These are phyloP conservation scores for Calypte anna DNA, from an alignment of 2,113 vertebrate genomes.

Conservation along the genomic window DNA sequence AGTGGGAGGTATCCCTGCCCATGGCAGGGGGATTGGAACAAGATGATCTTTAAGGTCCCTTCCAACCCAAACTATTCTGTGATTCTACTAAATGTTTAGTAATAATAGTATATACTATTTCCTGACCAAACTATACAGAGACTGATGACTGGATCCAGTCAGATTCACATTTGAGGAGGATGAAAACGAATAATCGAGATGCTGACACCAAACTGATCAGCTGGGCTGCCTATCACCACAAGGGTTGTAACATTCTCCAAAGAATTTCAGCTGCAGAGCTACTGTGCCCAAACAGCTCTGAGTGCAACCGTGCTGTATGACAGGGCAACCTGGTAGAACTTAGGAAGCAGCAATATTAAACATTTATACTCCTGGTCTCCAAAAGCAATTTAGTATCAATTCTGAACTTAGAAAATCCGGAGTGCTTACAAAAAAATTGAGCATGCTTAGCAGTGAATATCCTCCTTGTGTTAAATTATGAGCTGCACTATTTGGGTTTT, in stretches of 20 bases:
- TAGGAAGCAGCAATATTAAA: background rate
- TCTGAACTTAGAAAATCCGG: background rate
- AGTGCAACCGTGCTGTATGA: background rate
- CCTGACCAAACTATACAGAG: background rate
- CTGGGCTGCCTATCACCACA: background rate
- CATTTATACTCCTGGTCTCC: background rate
- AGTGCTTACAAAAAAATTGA: background rate
- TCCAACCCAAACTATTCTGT: too few relatives aligned
- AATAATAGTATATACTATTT: background rate
- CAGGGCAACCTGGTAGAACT: background rate
- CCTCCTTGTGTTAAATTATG: background rate
- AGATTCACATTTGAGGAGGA: background rate
- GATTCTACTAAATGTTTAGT: background rate
- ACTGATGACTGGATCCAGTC: background rate
- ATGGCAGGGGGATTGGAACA: too few relatives aligned
- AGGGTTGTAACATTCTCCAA: rapidly evolving
- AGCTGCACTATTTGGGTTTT: background rate
- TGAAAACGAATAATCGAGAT: background rate
- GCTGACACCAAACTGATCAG: background rate
- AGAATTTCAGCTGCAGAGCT: background rate
- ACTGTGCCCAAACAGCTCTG: background rate
- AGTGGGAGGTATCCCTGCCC: too few relatives aligned
- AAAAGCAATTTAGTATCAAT: background rate
- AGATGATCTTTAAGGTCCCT: too few relatives aligned
- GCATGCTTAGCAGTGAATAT: background rate